Base-by-base conservation (phyloP, 1,140 invertebrate genomes). In the Heliconius himera region DNA sequence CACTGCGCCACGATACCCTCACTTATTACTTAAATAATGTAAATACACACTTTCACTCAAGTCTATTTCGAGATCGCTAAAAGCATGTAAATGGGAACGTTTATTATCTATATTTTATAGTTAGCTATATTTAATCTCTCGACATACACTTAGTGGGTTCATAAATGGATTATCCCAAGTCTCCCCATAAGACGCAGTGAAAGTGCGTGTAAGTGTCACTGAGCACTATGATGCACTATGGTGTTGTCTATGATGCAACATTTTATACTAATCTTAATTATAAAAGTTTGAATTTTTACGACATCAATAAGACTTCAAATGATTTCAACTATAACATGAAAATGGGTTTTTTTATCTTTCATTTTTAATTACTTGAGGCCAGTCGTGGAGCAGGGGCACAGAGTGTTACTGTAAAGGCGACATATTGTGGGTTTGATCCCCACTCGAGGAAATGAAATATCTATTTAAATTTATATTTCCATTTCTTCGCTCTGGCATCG, bases 181-280 rank as follows among this genome's bases (percentile, higher is more conserved):
- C 9, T n/a, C 29, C 51, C 54, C n/a, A 26, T 66, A 66, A 75
- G 51, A 46, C 54, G 56, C 20, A 87, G 87, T 85, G 88, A 90
- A 90, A 90, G 87, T 66, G 13, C 60, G 22, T 66, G 60, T 84
- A 71, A 77, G 82, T 84, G 85, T 88, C 88, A 85, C 80, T 73
- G 51, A 70, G 41, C 75, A 74, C 51, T 56, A 56, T 8, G 56
- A 22, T 26, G 46, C 46, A 18, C 46, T 49, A 11, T 49, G 46
- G 4, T 56, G 18, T 18, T 51, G 51, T 18, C 56, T 60, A 70
- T 77, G 81, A 74, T 74, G 74, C 74, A 82, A 82, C 73, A 74
- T 72, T 26, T 72, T 41, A 77, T 70, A 75, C 20, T 36, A 66
- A 66, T 66, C 60, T 66, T 66, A 66, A 66, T 66, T 66, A n/a